Conservation (phyloP, 2,797 vertebrate species). For the Microcaecilia unicolor region DNA sequence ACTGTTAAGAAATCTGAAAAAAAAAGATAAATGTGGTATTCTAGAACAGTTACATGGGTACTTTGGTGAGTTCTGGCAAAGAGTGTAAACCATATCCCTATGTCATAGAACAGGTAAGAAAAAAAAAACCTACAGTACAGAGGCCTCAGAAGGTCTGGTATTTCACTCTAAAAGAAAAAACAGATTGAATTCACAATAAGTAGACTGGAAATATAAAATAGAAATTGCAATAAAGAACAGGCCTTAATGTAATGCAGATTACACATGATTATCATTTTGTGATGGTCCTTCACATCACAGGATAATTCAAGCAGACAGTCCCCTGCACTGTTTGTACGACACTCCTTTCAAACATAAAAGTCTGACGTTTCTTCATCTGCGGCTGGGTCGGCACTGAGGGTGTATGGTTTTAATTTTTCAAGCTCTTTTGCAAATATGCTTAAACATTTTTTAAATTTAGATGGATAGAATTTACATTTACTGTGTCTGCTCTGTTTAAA, state of each 20-base stretch:
- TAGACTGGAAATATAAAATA: conserved; percentile 51
- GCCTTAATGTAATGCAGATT: conserved; percentile 49
- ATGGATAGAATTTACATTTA: conserved; percentile 46
- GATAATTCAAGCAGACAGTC: conserved; percentile 45
- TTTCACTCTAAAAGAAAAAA: conserved; percentile 31
- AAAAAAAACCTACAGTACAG: conserved; percentile 40
- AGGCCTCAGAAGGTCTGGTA: conserved; percentile 34
- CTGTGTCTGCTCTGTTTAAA: conserved; percentile 44
- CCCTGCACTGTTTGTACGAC: conserved; percentile 22
- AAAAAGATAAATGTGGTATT: too few relatives aligned
- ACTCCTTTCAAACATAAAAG: conserved; percentile 36
- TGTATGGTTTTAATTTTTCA: conserved; percentile 51
- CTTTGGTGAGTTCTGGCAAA: too few relatives aligned
- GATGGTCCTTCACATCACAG: conserved; percentile 36
- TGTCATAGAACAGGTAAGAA: conserved; percentile 42
- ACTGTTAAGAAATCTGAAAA: too few relatives aligned
- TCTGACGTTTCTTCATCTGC: conserved; percentile 30
- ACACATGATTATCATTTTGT: conserved; percentile 46
- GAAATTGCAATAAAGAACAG: conserved; percentile 41
- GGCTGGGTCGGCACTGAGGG: conserved; percentile 22
- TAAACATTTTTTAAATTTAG: conserved; percentile 49
- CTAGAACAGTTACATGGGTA: too few relatives aligned
- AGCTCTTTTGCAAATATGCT: conserved; percentile 43
- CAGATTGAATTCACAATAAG: conserved; percentile 45
- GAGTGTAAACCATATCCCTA: too few relatives aligned